Percentiles rank a stretch among this genome's conserved stretches.
These are phyloP conservation scores for Pogonognathellus flavescens DNA, from an alignment of 1,140 invertebrate species.

Conservation along the genomic window DNA sequence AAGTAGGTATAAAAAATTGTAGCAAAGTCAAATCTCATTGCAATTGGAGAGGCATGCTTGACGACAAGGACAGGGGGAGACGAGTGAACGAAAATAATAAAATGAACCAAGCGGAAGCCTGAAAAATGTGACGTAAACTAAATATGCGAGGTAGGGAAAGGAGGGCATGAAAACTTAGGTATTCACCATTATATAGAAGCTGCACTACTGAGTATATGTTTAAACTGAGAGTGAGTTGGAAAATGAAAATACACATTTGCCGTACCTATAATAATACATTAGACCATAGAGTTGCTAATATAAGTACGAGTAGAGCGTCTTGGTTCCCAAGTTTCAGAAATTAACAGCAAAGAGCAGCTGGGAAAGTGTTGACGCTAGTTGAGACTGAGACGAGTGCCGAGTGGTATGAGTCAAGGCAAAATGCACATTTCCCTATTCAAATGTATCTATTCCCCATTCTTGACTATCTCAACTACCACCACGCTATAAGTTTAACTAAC, in stretches of 20 bases:
- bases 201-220: too few species aligned
- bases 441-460: constrained; percentile 20
- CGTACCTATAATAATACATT: neutral
- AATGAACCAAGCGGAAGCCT: too few species aligned
- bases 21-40: too few species aligned
- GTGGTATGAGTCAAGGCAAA: neutral
- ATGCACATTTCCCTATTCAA: constrained; percentile 12
- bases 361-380: constrained; percentile 54
- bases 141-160: too few species aligned
- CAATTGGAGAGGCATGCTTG: too few species aligned
- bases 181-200: too few species aligned
- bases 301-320: constrained; percentile 15
- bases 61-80: too few species aligned
- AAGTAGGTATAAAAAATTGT: too few species aligned
- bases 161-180: too few species aligned
- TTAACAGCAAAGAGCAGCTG: constrained; percentile 54
- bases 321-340: constrained; percentile 26
- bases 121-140: too few species aligned
- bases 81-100: too few species aligned
- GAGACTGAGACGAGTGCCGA: neutral
- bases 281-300: neutral
- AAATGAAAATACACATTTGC: neutral
- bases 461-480: neutral
- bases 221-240: too few species aligned
- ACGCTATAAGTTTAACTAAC: neutral